Conservation (phyloP, 2,797 vertebrate genomes). For the Pyrrhura leucotis region DNA sequence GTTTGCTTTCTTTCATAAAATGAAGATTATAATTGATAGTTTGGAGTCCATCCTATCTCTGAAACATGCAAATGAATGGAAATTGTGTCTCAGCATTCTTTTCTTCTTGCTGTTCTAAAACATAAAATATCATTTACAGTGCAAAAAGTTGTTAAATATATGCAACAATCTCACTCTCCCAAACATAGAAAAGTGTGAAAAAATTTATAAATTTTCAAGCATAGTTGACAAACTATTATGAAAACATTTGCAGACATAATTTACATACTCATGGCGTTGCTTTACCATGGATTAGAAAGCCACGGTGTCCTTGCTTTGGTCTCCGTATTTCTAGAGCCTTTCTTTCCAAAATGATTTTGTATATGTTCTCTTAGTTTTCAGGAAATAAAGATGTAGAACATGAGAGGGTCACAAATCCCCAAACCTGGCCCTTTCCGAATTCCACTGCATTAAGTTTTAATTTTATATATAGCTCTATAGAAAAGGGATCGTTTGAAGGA, state of each 20-base stretch:
- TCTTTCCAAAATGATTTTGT: not conserved
- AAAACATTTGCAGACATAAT: conserved; percentile 4
- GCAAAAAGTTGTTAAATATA: not conserved
- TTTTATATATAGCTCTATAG: conserved; percentile 14
- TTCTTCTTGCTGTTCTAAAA: not conserved
- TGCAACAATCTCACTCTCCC: not conserved
- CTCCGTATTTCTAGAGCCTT: not conserved
- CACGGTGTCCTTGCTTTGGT: not conserved
- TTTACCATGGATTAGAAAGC: not conserved
- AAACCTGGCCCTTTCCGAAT: not conserved
- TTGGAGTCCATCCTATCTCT: not conserved
- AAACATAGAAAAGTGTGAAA: not conserved
- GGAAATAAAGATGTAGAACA: not conserved
- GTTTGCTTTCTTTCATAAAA: not conserved
- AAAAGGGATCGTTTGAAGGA: conserved; percentile 27
- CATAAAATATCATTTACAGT: not conserved
- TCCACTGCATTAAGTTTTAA: not conserved
- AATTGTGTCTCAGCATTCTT: not conserved
- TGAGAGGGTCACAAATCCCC: not conserved
- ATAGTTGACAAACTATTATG: conserved; percentile 25
- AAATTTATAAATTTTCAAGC: not conserved
- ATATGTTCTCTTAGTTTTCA: not conserved
- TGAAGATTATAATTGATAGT: not conserved
- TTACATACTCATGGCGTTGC: not conserved
- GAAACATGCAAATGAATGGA: not conserved